Base-by-base conservation (phyloP, 1,140 invertebrate species). In the Calosoma granatense region DNA sequence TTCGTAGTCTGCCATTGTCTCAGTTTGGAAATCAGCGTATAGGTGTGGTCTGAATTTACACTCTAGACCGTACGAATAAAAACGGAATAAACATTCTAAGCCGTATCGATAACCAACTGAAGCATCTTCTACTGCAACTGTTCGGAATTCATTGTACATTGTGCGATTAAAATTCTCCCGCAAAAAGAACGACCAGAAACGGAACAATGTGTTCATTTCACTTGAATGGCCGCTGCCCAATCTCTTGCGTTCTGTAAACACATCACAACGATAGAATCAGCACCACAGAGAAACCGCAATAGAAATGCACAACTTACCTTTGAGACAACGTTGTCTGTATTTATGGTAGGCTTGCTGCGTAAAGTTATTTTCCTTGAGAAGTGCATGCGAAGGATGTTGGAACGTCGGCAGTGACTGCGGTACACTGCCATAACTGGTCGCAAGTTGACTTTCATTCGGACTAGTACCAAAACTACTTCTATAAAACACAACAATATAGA, bases 141-240 rank as follows among this genome's bases (percentile, higher is more conserved):
- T 79, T 67, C 84, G 86, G 73, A 99, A 99, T 74, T 99, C 97
- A 61, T 90, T 86, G 72, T 98, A 99, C 96, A 99, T 98, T 63
- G 88, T 95, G 64, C 88, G 84, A 76, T 98, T 98, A 75, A 97
- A 99, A 73, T 98, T 95, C 70, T 98, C 94, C 54, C 96, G 77
- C 43, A 99, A 79, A 78, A 99, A 99, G 82, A 98, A 98, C 20
- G 96, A 98, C 97, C 97, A 99, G 77, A 99, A 99, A 58, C 97
- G 80, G 77, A 94, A 97, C 1, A 97, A 77, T 0, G 94, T 97
- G 72, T 97, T 97, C 94, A 97, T 97, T 72, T 97, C 94, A 67
- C 91, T 90, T 12, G 92, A 94, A 63, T 92, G 87, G 0, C 96
- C 96, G 66, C 88, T 87, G 52, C 96, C 95, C 47, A 94, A 78